A percentile compares a stretch with the other conserved stretches of the same genome.
These are phyloP conservation scores for Cacoxenus indagator DNA, from an alignment of 2,888 invertebrate genomes.

Conservation along the genomic window DNA sequence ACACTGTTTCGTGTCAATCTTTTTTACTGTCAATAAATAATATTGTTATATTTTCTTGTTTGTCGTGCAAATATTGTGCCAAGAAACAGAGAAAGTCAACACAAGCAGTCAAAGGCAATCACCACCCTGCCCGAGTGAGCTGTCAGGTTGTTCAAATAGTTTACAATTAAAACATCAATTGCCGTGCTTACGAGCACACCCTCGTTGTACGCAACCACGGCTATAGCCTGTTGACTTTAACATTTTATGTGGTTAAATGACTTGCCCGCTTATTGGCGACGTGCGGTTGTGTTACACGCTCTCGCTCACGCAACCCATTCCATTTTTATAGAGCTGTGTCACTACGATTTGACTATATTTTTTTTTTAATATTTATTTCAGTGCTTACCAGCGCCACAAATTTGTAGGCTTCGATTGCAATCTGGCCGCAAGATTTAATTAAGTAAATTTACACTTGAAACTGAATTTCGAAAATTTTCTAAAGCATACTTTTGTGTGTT, in stretches of 20 bases:
- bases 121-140: neutral
- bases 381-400: neutral
- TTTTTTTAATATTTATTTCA: neutral
- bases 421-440: neutral
- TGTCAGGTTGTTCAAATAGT: neutral
- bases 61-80: constrained; percentile 48
- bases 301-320: neutral
- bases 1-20: constrained; percentile 58
- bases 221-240: neutral
- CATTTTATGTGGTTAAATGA: constrained; percentile 13
- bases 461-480: neutral
- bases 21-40: constrained; percentile 64
- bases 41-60: constrained; percentile 54
- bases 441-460: neutral
- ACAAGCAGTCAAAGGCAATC: neutral
- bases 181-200: neutral
- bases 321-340: too few species aligned
- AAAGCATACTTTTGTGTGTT: neutral
- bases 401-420: too few species aligned
- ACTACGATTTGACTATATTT: too few species aligned
- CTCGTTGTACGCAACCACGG: neutral
- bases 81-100: constrained; percentile 16
- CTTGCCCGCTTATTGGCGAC: constrained; percentile 7
- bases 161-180: neutral
- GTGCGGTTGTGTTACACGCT: neutral